Conservation (phyloP, 2,113 vertebrate genomes). For the Sphaerodactylus townsendi region DNA sequence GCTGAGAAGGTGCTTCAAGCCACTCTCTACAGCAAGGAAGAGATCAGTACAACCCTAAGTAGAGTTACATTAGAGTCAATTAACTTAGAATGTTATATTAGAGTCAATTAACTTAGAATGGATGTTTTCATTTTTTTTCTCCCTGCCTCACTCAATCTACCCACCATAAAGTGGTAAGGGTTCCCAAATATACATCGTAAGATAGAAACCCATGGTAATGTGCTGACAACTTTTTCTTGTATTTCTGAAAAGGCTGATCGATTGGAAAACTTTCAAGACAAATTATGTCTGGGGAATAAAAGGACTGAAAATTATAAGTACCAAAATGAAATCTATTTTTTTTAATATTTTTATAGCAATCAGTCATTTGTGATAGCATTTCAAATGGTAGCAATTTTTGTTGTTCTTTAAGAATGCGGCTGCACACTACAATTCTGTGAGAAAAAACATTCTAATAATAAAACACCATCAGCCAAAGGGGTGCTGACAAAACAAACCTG, state of each 20-base stretch:
- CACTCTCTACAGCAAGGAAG: no score
- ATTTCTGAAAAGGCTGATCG: not conserved
- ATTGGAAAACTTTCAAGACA: slow-evolving; percentile 15
- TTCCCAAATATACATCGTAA: rapidly evolving
- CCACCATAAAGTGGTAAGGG: not conserved
- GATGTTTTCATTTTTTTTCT: not conserved
- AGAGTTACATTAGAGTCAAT: no score
- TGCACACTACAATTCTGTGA: slow-evolving; percentile 37
- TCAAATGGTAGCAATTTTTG: slow-evolving; percentile 12
- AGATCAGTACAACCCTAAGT: no score
- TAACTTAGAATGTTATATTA: no score
- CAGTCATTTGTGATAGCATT: slow-evolving; percentile 33
- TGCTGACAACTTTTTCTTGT: slow-evolving; percentile 7
- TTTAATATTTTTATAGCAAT: not conserved
- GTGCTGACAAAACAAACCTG: slow-evolving; percentile 34
- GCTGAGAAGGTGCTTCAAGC: no score
- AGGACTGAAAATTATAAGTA: slow-evolving; percentile 49
- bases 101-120: no score
- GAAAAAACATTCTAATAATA: slow-evolving; percentile 34
- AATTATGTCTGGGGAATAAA: slow-evolving; percentile 8
- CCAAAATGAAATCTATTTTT: slow-evolving; percentile 29
- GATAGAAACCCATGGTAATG: rapidly evolving
- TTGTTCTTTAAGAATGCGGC: not conserved
- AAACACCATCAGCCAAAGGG: slow-evolving; percentile 34
- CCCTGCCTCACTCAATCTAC: not conserved